Evolutionary conservation across 2,888 invertebrate genomes (phyloP).

Genomic region (Rhagonycha lutea): DNA sequence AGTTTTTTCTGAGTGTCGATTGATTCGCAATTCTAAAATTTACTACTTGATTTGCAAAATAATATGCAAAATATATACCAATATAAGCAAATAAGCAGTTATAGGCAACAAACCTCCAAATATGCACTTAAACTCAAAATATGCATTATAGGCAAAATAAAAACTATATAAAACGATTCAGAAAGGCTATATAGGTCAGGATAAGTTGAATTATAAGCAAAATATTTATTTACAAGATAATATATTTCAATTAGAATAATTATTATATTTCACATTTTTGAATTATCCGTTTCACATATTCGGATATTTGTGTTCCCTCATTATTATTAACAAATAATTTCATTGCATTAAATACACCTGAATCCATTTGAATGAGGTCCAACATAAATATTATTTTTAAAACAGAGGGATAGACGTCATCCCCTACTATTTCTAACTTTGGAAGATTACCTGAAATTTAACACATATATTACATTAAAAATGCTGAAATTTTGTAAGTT

Average conservation of each 20-base stretch:
- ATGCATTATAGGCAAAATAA: too few species aligned
- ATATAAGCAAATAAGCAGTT: too few species aligned
- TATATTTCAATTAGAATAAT: background rate
- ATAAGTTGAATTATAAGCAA: background rate
- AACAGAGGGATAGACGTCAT: slow-evolving; percentile 6
- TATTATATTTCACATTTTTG: background rate
- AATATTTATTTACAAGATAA: background rate
- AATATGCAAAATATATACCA: too few species aligned
- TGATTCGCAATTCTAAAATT: too few species aligned
- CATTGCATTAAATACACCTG: background rate
- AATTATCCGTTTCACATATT: background rate
- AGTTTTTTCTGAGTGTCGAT: too few species aligned
- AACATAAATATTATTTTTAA: slow-evolving; percentile 13
- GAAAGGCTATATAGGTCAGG: background rate
- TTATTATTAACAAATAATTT: background rate
- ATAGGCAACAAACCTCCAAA: too few species aligned
- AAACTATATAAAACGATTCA: too few species aligned
- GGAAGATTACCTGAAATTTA: background rate
- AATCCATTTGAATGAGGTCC: background rate
- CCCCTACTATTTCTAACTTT: background rate
- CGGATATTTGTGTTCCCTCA: background rate
- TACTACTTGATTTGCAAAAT: too few species aligned
- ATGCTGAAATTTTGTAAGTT: background rate
- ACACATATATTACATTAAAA: background rate
- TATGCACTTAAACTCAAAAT: too few species aligned